These are phyloP conservation scores for Lagenorhynchus albirostris DNA, from an alignment of 2,113 vertebrate species.

Conservation along the genomic window DNA sequence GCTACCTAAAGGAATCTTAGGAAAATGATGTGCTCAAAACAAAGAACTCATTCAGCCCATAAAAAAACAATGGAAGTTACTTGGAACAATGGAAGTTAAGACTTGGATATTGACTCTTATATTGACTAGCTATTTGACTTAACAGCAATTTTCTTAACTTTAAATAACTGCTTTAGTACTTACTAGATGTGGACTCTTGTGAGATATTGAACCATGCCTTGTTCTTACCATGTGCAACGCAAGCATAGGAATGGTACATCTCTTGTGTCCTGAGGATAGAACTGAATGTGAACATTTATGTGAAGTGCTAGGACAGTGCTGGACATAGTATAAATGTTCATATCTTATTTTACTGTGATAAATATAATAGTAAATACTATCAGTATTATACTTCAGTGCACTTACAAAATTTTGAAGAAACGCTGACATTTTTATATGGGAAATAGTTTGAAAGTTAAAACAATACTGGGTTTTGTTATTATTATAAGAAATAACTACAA, in stretches of 20 bases:
- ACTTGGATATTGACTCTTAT: neutral
- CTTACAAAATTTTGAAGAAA: neutral
- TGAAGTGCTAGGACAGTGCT: neutral
- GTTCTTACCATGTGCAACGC: neutral
- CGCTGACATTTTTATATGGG: neutral
- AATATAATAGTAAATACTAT: neutral
- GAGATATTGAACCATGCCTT: neutral
- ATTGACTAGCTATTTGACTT: neutral
- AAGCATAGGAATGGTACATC: neutral
- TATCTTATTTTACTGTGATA: neutral
- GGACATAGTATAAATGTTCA: neutral
- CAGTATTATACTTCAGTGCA: neutral
- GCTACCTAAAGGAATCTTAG: neutral
- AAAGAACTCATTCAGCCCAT: slow-evolving; percentile 42
- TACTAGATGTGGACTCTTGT: neutral
- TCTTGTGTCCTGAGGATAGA: neutral
- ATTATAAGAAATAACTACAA: neutral
- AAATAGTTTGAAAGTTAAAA: neutral
- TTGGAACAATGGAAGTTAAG: neutral
- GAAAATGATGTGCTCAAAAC: slow-evolving; percentile 13
- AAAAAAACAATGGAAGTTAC: neutral
- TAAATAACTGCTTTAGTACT: neutral
- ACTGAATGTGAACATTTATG: neutral
- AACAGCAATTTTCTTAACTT: neutral
- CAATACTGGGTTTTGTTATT: neutral